Evolutionary conservation across 2,797 vertebrate genomes (phyloP).

Genomic region (Heterohyrax brucei): DNA sequence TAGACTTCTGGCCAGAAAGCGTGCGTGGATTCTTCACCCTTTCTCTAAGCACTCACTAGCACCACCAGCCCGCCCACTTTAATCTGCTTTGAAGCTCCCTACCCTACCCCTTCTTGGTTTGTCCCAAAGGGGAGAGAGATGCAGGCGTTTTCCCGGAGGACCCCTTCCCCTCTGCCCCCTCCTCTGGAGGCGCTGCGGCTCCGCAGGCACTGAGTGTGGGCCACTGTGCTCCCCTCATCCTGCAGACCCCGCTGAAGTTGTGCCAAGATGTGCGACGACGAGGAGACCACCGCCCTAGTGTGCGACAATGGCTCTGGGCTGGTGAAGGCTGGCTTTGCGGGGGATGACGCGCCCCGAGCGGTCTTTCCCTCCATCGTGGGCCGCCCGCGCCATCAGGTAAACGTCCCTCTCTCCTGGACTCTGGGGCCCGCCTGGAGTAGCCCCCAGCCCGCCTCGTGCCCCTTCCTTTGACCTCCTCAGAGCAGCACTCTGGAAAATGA

Average conservation of each 20-base stretch:
- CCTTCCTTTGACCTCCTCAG: background rate
- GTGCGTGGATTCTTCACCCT: no score
- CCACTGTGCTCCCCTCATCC: slow-evolving; percentile 33
- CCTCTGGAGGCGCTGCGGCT: background rate
- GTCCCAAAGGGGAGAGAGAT: background rate
- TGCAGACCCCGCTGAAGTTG: slow-evolving; percentile 84
- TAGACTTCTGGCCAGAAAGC: background rate
- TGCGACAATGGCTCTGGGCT: slow-evolving; percentile 97
- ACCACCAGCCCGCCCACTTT: background rate
- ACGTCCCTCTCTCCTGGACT: rapidly evolving
- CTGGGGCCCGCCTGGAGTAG: rapidly evolving
- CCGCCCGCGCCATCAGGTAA: slow-evolving; percentile 97
- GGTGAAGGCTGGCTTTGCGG: slow-evolving; percentile 97
- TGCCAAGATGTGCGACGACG: slow-evolving; percentile 95
- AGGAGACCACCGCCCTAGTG: slow-evolving; percentile 96
- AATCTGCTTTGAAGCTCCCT: rapidly evolving
- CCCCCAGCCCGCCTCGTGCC: rapidly evolving
- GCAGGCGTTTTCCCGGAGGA: background rate
- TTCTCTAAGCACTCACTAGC: background rate
- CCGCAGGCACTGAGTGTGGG: background rate
- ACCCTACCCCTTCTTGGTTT: no score
- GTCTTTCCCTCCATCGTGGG: slow-evolving; percentile 98
- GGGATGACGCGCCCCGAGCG: slow-evolving; percentile 96
- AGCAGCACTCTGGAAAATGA: no score
- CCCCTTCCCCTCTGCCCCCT: background rate